Percentiles rank a stretch among this genome's conserved stretches.
phyloP scores from a whole-genome alignment of 2,888 invertebrate genomes.

The Cryptocheilus praepositus region DNA sequence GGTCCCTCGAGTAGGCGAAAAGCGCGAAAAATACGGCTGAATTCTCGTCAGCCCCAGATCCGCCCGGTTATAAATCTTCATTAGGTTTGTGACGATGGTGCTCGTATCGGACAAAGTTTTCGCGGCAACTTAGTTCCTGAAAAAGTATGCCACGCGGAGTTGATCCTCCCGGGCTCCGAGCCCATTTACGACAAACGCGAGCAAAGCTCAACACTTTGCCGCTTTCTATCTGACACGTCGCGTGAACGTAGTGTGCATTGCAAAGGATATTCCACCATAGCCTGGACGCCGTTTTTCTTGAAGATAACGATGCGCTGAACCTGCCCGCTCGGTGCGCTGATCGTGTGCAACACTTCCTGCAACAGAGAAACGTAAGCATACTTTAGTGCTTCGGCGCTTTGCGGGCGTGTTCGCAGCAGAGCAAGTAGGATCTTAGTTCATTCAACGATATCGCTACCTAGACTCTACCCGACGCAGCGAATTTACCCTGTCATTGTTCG shows the following conservation, averaged over 20 bases:
- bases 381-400: not conserved
- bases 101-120: conserved; percentile 46
- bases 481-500: no score
- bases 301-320: conserved; percentile 98
- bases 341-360: conserved; percentile 98
- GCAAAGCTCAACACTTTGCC: no score
- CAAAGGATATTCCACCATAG: conserved; percentile 99
- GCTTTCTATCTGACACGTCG: not conserved
- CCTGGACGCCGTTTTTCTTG: conserved; percentile 98
- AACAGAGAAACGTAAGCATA: conserved; percentile 76
- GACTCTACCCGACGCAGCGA: not conserved
- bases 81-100: conserved; percentile 32
- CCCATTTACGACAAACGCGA: not conserved
- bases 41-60: not conserved
- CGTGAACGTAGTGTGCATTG: conserved; percentile 20
- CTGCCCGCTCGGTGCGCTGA: conserved; percentile 95
- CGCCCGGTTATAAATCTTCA: conserved; percentile 45
- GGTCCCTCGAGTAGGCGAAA: conserved; percentile 5
- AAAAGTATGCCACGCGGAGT: conserved; percentile 41
- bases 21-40: conserved; percentile 1
- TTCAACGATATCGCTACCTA: no score
- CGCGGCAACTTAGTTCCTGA: conserved; percentile 16
- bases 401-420: not conserved
- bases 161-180: conserved; percentile 44
- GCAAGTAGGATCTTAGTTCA: no score